Conservation (phyloP, 2,797 vertebrate species). For the Myotis planiceps region DNA sequence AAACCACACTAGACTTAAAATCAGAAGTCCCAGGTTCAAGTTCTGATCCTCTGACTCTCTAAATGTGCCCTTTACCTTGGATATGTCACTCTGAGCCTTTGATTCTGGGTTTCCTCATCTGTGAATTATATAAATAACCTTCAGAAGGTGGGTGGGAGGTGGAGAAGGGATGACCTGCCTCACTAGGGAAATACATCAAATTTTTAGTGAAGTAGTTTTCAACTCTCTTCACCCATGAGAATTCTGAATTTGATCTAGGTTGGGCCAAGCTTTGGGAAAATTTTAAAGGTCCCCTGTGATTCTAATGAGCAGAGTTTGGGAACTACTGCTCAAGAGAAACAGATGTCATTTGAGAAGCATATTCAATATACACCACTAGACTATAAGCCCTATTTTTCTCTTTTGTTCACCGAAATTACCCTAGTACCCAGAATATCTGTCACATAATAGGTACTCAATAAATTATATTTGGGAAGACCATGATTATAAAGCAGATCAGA, state of each 20-base stretch:
- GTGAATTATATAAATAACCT: background rate
- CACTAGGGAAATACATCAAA: constrained; percentile 36
- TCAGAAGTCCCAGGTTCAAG: background rate
- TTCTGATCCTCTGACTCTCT: background rate
- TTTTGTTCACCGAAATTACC: constrained; percentile 43
- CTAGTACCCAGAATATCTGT: background rate
- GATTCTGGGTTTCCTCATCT: constrained; percentile 28
- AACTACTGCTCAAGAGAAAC: background rate
- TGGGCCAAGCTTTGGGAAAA: constrained; percentile 27
- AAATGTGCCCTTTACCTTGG: background rate
- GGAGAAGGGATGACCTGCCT: background rate
- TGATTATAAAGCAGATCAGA: background rate
- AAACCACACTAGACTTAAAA: background rate
- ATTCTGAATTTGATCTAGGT: constrained; percentile 22
- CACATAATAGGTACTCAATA: background rate
- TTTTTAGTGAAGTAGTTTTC: constrained; percentile 22
- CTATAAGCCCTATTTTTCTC: background rate
- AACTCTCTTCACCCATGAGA: background rate
- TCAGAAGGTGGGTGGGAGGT: background rate
- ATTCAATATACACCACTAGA: background rate
- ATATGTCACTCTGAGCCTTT: background rate
- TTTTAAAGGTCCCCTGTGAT: constrained; percentile 22
- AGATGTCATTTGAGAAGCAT: background rate
- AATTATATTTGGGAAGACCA: background rate
- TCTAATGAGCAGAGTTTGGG: constrained; percentile 6